phyloP scores from a whole-genome alignment of 2,113 vertebrate genomes.

The Sceloporus undulatus region DNA sequence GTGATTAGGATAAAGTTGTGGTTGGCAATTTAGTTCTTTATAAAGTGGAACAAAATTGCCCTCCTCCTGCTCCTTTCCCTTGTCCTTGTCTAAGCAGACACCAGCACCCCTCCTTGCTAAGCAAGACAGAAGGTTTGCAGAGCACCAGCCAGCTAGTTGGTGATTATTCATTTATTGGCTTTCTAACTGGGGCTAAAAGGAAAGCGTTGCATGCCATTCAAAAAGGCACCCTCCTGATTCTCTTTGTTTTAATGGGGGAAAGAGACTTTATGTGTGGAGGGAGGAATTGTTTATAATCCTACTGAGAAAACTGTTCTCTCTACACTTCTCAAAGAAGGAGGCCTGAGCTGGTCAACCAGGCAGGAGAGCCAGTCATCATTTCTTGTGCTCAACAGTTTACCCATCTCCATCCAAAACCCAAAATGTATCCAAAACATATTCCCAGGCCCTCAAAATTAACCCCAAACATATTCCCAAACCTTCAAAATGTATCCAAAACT shows the following conservation, averaged over 20 bases:
- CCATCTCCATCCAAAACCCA: not conserved
- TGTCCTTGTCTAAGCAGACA: not conserved
- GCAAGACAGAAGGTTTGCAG: not conserved
- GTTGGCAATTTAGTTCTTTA: not conserved
- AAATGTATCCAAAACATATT: not conserved
- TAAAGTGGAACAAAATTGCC: no score
- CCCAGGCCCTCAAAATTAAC: not conserved
- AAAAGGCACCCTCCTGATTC: not conserved
- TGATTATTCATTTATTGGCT: constrained; percentile 1
- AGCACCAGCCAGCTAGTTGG: not conserved
- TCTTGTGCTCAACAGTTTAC: not conserved
- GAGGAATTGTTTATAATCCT: not conserved
- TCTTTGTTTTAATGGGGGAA: not conserved
- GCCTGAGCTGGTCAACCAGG: not conserved
- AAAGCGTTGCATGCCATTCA: constrained; percentile 1
- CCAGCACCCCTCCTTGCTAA: not conserved
- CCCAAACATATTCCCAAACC: not conserved
- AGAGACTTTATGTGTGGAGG: not conserved
- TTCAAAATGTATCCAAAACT: not conserved
- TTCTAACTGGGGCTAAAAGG: constrained; percentile 16
- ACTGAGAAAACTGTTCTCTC: not conserved
- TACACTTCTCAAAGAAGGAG: not conserved
- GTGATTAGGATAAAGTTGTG: not conserved
- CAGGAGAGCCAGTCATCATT: not conserved
- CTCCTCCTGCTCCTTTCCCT: not conserved